Base-by-base conservation (phyloP, 2,888 invertebrate species). In the Invenusta paracnida region DNA sequence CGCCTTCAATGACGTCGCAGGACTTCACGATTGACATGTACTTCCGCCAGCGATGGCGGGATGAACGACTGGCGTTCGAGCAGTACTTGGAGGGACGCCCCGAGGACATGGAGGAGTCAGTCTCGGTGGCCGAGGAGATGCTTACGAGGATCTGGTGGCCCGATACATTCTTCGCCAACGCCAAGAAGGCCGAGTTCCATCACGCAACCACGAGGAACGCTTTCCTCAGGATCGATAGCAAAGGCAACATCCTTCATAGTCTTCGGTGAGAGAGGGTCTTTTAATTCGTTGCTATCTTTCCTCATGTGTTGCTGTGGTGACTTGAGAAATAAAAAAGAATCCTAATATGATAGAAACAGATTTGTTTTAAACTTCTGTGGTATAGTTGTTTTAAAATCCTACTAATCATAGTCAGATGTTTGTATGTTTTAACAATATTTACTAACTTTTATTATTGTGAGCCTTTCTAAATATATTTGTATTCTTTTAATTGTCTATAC, bases 141-240 rank as follows among this genome's bases (percentile, higher is more conserved):
- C 86, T 89, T 28, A 85, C 86, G 0, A 87, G 87, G 86, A 89
- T 89, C 85, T 89, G 89, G 89, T 88, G 89, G 89, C 89, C 89
- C 0, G 89, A 89, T 85, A 89, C 89, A 0, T 89, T 89, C 87
- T 89, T 89, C 84, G 89, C 89, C 73, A 89, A 89, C 84, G 89
- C 89, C 66, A 88, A 89, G 67, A 85, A 87, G 25, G 87, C 89
- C 17, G 87, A 88, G 81, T 89, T 89, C 86, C 89, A 89, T 86
- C 83, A 85, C 31, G 89, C 88, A 29, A 89, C 89, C 23, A 89
- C 89, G 0, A 88, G 89, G 85, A 89, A 89, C 82, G 88, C 88
- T 30, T 89, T 89, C 86, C 87, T 89, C 0, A 67, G 89, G n/a
- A 89, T 89, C 83, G 87, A 88, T 25, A 88, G 87, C 1, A 86